These are phyloP conservation scores for Carassius carassius DNA, from an alignment of 2,113 vertebrate species.

Conservation along the genomic window DNA sequence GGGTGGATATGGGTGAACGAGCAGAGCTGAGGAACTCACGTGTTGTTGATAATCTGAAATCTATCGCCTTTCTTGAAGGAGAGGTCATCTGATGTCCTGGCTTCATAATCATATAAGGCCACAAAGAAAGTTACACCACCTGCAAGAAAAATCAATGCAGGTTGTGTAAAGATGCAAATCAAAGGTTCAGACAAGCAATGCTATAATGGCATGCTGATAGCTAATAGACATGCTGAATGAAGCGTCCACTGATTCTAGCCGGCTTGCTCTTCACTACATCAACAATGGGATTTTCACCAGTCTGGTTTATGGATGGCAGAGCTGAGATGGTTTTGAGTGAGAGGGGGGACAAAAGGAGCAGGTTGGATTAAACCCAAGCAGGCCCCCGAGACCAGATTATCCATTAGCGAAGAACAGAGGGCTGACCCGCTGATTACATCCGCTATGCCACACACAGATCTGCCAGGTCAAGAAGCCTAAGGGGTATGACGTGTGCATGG, in stretches of 20 bases:
- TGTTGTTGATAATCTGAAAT: constrained; percentile 99
- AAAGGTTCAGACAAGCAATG: neutral
- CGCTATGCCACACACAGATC: neutral
- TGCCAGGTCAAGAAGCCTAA: neutral
- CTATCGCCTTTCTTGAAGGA: constrained; percentile 98
- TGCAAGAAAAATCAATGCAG: constrained; percentile 59
- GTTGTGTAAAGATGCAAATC: neutral
- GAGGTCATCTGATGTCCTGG: constrained; percentile 95
- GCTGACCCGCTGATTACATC: neutral
- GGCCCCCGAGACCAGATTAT: constrained; percentile 56
- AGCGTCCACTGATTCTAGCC: neutral
- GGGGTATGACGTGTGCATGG: neutral
- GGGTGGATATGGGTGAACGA: neutral
- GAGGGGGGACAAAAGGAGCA: constrained; percentile 55
- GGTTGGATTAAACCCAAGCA: constrained; percentile 55
- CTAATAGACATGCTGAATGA: constrained; percentile 14
- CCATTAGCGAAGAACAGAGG: constrained; percentile 21
- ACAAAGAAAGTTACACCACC: constrained; percentile 98
- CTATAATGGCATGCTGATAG: neutral
- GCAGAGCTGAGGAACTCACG: constrained; percentile 77
- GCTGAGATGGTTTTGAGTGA: neutral
- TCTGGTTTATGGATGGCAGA: constrained; percentile 5
- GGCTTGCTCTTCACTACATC: constrained; percentile 7
- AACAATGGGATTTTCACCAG: constrained; percentile 24
- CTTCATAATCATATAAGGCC: constrained; percentile 99